These are phyloP conservation scores for Diceros bicornis DNA, from an alignment of 2,797 vertebrate genomes.

Conservation along the genomic window DNA sequence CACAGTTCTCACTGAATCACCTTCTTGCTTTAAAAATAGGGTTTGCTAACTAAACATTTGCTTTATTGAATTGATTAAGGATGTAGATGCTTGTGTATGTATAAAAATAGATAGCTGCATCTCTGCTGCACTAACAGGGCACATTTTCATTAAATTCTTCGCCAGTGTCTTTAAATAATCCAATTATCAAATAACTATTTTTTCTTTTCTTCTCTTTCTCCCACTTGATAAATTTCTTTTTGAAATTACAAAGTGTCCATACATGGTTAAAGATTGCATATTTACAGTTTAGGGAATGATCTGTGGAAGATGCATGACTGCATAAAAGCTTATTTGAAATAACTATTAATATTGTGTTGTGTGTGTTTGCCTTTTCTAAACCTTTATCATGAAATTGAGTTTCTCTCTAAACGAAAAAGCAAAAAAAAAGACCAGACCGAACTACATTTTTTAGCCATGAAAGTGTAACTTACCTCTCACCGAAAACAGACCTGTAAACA, in stretches of 20 bases:
- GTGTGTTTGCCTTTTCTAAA: neutral
- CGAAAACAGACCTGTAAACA: neutral
- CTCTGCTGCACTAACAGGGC: neutral
- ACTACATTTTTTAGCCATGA: neutral
- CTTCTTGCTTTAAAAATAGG: conserved; percentile 10
- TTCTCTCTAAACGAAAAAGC: neutral
- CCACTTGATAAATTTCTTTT: neutral
- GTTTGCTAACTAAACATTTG: neutral
- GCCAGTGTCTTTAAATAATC: neutral
- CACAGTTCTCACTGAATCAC: neutral
- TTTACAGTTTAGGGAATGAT: neutral
- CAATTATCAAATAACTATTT: neutral
- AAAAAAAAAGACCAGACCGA: neutral
- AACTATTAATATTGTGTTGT: neutral
- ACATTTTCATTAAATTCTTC: neutral
- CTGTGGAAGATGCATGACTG: neutral
- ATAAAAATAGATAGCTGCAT: neutral
- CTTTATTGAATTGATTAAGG: neutral
- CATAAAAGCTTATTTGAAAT: neutral
- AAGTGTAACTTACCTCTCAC: neutral
- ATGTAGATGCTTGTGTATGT: neutral
- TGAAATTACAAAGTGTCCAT: neutral
- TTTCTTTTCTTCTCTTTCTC: neutral
- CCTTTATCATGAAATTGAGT: neutral
- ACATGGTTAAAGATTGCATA: conserved; percentile 64